phyloP scores from a whole-genome alignment of 2,113 vertebrate genomes.

The Gopherus evgoodei region DNA sequence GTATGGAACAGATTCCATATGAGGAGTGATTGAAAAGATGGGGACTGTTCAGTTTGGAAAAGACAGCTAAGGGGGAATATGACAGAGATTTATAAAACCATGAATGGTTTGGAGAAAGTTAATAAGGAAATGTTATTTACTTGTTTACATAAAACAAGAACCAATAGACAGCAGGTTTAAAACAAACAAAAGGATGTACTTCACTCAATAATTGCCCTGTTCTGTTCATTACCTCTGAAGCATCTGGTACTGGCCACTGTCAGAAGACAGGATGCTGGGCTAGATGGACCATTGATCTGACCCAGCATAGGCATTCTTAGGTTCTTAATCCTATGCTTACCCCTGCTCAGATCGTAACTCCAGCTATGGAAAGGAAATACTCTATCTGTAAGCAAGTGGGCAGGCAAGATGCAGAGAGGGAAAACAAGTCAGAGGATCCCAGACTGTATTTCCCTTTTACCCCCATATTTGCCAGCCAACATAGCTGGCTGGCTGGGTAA shows the following conservation, averaged over 20 bases:
- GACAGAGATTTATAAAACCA: not conserved
- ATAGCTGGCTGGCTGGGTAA: not conserved
- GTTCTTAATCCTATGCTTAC: not conserved
- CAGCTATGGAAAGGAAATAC: not conserved
- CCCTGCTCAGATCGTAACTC: not conserved
- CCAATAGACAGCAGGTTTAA: not conserved
- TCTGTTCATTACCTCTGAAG: too few species aligned
- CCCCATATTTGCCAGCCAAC: not conserved
- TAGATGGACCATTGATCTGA: not conserved
- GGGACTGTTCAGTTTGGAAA: not conserved
- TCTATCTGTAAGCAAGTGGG: not conserved
- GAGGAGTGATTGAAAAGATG: too few species aligned
- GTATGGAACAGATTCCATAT: not conserved
- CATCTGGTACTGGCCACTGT: not conserved
- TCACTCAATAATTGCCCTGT: not conserved
- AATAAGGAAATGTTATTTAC: not conserved
- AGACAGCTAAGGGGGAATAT: not conserved
- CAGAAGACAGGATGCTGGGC: not conserved
- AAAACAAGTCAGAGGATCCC: not conserved
- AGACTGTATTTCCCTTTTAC: too few species aligned
- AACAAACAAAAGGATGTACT: not conserved
- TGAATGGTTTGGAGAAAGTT: not conserved
- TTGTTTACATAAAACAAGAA: not conserved
- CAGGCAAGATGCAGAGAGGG: not conserved
- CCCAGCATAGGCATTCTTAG: too few species aligned